Base-by-base conservation (phyloP, 2,888 invertebrate genomes). In the Cryptocephalus primarius region DNA sequence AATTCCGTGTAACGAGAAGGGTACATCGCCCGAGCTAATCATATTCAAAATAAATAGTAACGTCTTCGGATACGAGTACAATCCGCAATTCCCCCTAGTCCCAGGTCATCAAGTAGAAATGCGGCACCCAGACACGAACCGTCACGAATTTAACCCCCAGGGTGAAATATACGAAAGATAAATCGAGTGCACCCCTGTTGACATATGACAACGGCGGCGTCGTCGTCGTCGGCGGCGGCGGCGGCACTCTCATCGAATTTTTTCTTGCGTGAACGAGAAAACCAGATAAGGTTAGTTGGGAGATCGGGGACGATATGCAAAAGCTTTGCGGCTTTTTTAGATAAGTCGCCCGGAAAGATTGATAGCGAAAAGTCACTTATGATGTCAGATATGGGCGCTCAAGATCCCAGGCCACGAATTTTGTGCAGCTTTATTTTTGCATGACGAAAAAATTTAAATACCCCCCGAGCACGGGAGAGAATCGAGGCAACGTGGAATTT, bases 91-190 rank as follows among this genome's bases (percentile, higher is more conserved):
- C 53, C 50, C 53, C 40, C 45, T 39, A 51, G 51, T 53, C 44
- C n/a, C 40, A 50, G 53, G 53, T 54, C 54, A 56, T 57, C 56
- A 55, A 54, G 52, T 50, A 50, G 47, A 52, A 52, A 60, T 56
- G 55, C 55, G 56, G 52, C 52, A 48, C 54, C 55, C 59, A 63
- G 60, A 62, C 60, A 57, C 50, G 59, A 57, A 56, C 60, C 58
- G 63, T 60, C 61, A 61, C 57, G 59, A 60, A 54, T 60, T 53
- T 54, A 60, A 57, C 61, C 62, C 43, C 58, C 45, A 46, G 61
- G 63, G 63, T 60, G 61, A 64, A 66, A 67, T 65, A 63, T 61
- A 60, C 59, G 59, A 59, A 65, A 66, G 67, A 68, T 68, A 66
- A 68, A 68, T 68, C 65, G 64, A 58, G 59, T 58, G 60, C 60